Evolutionary conservation across 2,113 vertebrate species (phyloP), one percentile per base, ranked within the genome.

Genomic region (Nerophis lumbriciformis): DNA sequence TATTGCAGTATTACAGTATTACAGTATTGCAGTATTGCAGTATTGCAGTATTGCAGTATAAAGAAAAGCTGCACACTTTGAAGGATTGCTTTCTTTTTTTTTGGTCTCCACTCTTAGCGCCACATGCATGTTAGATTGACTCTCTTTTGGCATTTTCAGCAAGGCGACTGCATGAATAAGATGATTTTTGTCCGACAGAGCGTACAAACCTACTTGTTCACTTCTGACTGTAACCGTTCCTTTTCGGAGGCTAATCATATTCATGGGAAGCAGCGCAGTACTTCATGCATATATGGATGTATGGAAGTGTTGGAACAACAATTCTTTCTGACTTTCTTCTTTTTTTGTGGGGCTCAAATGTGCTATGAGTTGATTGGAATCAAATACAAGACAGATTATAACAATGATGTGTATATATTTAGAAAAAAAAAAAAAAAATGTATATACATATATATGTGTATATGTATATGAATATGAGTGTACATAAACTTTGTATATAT

Each of bases 151-250:
- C 79, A 74, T 48, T 63, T 81, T 48, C 11, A 68, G 51, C 45
- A 16, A 45, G 11, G 8, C 10, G 45, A 50, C 14, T 56, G 66
- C 19, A 61, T 63, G 73, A 84, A 79, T 79, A 66, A 82, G 81
- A 77, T 83, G 73, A 76, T 28, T 28, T 28, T 28, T 28, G 28
- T 28, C 77, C 62, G 8, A 42, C 68, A 13, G 11, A 55, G 55
- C 68, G 63, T 78, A 77, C 77, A 70, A 76, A 75, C 66, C 4
- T 52, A 49, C 57, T 53, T 61, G 69, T 75, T 76, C 71, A 53
- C 65, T 73, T 68, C 51, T 75, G 72, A 61, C 59, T 69, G 12
- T 77, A 68, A 70, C 66, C 53, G 38, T 42, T 42, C 64, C 65
- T 35, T 35, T 65, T 45, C 49, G 58, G 54, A 53, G 37, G 45